These are phyloP conservation scores for Tigriopus californicus DNA, from an alignment of 2,888 invertebrate genomes.

Conservation along the genomic window DNA sequence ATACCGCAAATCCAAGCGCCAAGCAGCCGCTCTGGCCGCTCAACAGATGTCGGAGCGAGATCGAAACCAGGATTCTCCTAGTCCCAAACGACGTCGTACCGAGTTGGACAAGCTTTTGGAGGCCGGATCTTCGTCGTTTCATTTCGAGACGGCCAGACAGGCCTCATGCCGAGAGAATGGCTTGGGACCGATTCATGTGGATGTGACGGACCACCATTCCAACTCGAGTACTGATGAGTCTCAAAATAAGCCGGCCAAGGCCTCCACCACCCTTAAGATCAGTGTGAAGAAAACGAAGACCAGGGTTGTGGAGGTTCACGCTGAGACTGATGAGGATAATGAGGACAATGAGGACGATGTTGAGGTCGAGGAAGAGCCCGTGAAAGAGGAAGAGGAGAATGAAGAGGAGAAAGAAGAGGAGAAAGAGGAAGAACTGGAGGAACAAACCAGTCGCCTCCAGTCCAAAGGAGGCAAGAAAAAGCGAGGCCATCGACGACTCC, in stretches of 20 bases:
- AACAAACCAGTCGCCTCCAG: neutral
- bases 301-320: neutral
- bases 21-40: too few species aligned
- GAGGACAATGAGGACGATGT: neutral
- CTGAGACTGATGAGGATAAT: neutral
- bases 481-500: neutral
- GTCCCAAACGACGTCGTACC: neutral
- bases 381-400: too few species aligned
- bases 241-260: neutral
- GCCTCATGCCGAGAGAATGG: neutral
- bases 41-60: too few species aligned
- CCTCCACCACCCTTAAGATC: neutral
- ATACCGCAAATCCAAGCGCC: too few species aligned
- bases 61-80: neutral
- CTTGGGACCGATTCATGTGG: conserved; percentile 4
- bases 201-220: conserved; percentile 6
- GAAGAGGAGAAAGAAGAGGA: too few species aligned
- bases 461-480: neutral
- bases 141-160: conserved; percentile 1
- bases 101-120: conserved; percentile 8
- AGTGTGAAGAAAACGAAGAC: neutral
- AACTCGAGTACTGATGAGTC: neutral
- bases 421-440: too few species aligned
- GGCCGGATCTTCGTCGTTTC: conserved; percentile 6
- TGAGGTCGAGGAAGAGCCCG: neutral